Evolutionary conservation across 2,113 vertebrate species (phyloP).

Genomic region (Carassius gibelio): DNA sequence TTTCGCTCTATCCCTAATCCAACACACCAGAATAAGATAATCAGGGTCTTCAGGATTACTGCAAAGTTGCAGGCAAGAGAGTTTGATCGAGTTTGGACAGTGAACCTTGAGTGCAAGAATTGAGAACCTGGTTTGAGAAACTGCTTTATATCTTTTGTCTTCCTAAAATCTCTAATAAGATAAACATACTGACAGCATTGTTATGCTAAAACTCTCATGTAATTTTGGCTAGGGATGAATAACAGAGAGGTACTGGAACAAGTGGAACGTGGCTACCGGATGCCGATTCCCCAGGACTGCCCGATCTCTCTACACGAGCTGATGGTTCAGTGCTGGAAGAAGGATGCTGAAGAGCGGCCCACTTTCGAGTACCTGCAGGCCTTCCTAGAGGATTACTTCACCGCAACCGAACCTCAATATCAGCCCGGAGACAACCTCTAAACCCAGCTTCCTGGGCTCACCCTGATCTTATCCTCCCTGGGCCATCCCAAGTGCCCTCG

Average conservation of each 20-base stretch:
- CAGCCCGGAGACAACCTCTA: conserved; percentile 98
- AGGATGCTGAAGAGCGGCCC: conserved; percentile 93
- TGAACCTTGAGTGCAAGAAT: neutral
- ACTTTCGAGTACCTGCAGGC: conserved; percentile 98
- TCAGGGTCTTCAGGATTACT: neutral
- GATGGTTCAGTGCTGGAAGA: conserved; percentile 99
- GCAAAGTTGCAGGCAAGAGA: neutral
- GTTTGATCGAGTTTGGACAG: neutral
- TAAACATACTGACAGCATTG: neutral
- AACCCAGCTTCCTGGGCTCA: conserved; percentile 55
- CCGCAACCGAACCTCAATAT: conserved; percentile 97
- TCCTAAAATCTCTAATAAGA: neutral
- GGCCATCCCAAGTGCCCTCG: conserved; percentile 27
- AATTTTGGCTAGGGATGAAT: conserved; percentile 86
- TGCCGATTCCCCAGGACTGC: conserved; percentile 95
- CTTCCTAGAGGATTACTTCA: conserved; percentile 99
- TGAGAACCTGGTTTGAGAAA: too few relatives aligned
- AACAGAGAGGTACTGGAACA: conserved; percentile 98
- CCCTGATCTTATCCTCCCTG: conserved; percentile 62
- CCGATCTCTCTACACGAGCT: conserved; percentile 95
- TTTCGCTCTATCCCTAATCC: too few relatives aligned
- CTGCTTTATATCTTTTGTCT: neutral
- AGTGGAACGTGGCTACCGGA: conserved; percentile 95
- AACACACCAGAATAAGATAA: too few relatives aligned
- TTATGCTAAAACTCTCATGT: neutral